Conservation (phyloP, 1,140 invertebrate genomes). For the Zelostemma sp. region DNA sequence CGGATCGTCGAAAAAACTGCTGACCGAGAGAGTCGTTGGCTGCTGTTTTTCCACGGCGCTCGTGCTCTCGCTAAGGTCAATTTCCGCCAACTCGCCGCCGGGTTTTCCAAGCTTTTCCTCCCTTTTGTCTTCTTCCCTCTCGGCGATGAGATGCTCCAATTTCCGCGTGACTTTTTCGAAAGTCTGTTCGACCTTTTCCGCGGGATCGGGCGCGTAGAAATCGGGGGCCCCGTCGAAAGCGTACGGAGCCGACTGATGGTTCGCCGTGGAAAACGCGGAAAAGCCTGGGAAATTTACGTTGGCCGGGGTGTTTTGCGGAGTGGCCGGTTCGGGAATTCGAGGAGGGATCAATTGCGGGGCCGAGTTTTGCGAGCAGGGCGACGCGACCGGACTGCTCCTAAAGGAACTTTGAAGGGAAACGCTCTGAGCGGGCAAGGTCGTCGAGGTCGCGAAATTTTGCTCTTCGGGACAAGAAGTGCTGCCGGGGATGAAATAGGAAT, state of each 20-base stretch:
- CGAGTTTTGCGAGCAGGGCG: constrained; percentile 30
- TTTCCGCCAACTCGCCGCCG: constrained; percentile 37
- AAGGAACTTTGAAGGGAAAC: constrained; percentile 50
- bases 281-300: constrained; percentile 52
- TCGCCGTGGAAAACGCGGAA: constrained; percentile 21
- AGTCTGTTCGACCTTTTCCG: constrained; percentile 32
- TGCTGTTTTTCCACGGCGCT: constrained; percentile 7
- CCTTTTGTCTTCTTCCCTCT: constrained; percentile 48
- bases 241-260: constrained; percentile 1
- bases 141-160: constrained; percentile 60
- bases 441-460: constrained; percentile 19
- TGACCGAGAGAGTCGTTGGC: background rate
- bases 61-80: constrained; percentile 32
- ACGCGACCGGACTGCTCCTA: constrained; percentile 47
- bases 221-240: background rate
- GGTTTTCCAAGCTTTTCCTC: constrained; percentile 6
- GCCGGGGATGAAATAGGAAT: constrained; percentile 45
- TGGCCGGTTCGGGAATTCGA: constrained; percentile 52
- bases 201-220: background rate
- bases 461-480: constrained; percentile 18
- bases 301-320: constrained; percentile 64
- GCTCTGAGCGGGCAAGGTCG: constrained; percentile 35
- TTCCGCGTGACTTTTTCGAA: constrained; percentile 62
- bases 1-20: constrained; percentile 24
- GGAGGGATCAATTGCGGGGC: constrained; percentile 51